Evolutionary conservation across 2,797 vertebrate genomes (phyloP), one percentile per base, ranked within the genome.

Genomic region (Sebastes minor): DNA sequence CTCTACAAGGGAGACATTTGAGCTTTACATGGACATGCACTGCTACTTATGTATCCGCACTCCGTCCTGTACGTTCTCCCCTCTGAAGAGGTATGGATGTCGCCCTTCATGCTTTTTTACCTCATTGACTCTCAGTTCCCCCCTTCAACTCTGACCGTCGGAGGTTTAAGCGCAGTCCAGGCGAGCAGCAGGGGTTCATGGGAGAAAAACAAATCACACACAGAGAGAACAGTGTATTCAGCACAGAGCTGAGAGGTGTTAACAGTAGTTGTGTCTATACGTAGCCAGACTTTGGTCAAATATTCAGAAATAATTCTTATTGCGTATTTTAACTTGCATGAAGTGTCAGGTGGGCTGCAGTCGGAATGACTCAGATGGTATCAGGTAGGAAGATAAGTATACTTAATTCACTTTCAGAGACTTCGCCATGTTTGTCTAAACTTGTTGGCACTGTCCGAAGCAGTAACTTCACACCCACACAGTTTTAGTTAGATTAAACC

Each of bases 141-240:
- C 80, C 82, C 77, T 82, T 87, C 80, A 88, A 80, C 87, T 88
- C 76, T 89, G 82, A 83, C 75, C 55, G 69, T 30, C 49, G 35
- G 52, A 80, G 65, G 64, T 86, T 85, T 76, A 74, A 84, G 56
- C 71, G 4, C 69, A 32, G 87, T 73, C 32, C 61, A 63, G 64
- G 65, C 33, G 2, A 84, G 52, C 83, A 79, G 81, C 87, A 68
- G 84, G 81, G 81, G 81, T 72, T 66, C n/a, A 16, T 72, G 67
- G 64, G 63, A 59, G 32, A 62, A 73, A 83, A 79, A 78, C 60
- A 61, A 63, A 27, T 35, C 23, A 13, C 69, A 78, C 77, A 83
- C 78, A 84, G 38, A 86, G 82, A 81, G 80, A 84, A 82, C 74
- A 12, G 67, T 86, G 77, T 82, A 69, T 62, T 90, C 74, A 71